These are phyloP conservation scores for Drosophila buzzatii DNA, from an alignment of 2,888 invertebrate genomes.

Conservation along the genomic window DNA sequence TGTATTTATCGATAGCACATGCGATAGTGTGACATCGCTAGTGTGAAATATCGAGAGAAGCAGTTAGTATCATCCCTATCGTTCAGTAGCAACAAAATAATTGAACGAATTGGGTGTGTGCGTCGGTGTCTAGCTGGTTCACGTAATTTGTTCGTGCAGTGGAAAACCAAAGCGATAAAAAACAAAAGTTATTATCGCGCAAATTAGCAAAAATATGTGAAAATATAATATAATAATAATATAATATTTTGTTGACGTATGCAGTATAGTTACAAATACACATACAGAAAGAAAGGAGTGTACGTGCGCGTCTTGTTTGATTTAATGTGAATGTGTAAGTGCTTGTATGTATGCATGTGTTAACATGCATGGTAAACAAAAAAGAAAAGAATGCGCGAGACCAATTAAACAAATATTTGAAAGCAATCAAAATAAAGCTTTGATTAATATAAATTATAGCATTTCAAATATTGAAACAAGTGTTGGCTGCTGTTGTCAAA, in stretches of 20 bases:
- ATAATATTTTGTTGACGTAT: constrained; percentile 24
- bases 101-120: constrained; percentile 44
- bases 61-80: constrained; percentile 33
- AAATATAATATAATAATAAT: constrained; percentile 19
- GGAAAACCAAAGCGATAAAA: constrained; percentile 36
- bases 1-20: constrained; percentile 26
- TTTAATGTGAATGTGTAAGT: constrained; percentile 34
- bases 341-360: constrained; percentile 38
- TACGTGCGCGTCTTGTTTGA: constrained; percentile 62
- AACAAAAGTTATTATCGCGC: constrained; percentile 28
- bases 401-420: constrained; percentile 41
- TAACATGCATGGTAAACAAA: constrained; percentile 44
- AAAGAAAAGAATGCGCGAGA: constrained; percentile 26
- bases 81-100: constrained; percentile 52
- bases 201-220: constrained; percentile 30
- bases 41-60: constrained; percentile 6
- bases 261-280: constrained; percentile 30
- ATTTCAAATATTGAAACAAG: constrained; percentile 63
- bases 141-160: constrained; percentile 51
- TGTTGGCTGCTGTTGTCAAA: constrained; percentile 40
- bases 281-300: constrained; percentile 11
- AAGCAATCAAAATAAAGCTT: constrained; percentile 24
- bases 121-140: constrained; percentile 36
- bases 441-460: constrained; percentile 38
- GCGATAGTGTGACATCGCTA: constrained; percentile 8